These are phyloP conservation scores for Falco concolor DNA, from an alignment of 2,797 vertebrate genomes.

Conservation along the genomic window DNA sequence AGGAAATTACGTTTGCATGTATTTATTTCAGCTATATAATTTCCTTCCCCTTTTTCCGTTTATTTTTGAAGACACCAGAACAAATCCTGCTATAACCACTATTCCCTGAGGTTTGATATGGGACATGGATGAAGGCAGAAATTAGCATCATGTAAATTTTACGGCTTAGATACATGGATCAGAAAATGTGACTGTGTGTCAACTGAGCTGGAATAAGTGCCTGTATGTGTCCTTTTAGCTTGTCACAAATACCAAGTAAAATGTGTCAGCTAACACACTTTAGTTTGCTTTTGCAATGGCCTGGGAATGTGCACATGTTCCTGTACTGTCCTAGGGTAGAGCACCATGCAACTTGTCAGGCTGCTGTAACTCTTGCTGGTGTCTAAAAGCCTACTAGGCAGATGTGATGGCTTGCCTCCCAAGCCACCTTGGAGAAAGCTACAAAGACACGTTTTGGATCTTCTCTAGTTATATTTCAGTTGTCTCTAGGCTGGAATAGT, in stretches of 20 bases:
- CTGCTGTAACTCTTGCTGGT: neutral
- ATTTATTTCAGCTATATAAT: neutral
- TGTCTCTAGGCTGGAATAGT: neutral
- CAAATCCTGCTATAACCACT: neutral
- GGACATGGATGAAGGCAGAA: neutral
- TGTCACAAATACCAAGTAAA: neutral
- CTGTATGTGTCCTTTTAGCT: neutral
- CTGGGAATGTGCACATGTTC: neutral
- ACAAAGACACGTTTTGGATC: neutral
- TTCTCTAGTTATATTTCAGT: neutral
- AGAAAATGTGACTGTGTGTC: neutral
- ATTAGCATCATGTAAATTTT: neutral
- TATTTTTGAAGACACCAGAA: neutral
- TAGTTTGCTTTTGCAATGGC: neutral
- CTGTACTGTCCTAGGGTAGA: neutral
- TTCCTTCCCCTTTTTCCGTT: neutral
- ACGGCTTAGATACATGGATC: neutral
- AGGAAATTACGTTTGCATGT: neutral
- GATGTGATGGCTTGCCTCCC: neutral
- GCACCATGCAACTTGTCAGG: neutral
- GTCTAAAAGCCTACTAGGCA: neutral
- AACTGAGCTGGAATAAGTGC: neutral
- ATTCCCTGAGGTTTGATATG: neutral
- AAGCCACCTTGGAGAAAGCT: neutral
- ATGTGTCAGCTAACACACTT: neutral